Evolutionary conservation across 2,888 invertebrate species (phyloP).

Genomic region (Drosophila monieri): DNA sequence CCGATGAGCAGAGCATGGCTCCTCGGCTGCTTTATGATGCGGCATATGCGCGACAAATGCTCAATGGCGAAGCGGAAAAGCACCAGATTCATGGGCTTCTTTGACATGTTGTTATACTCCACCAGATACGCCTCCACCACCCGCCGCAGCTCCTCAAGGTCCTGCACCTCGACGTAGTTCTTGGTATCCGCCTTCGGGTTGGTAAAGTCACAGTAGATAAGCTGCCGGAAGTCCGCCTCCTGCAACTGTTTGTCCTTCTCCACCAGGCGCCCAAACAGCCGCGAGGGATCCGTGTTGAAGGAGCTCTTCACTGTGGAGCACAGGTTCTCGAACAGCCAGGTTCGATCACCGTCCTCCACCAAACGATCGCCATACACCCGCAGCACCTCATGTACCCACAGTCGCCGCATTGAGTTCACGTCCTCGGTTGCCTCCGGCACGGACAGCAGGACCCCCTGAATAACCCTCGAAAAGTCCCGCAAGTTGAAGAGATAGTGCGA

Average conservation of each 20-base stretch:
- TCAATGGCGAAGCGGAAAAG: slow-evolving; percentile 97
- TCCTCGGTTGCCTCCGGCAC: slow-evolving; percentile 96
- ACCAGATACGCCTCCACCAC: slow-evolving; percentile 95
- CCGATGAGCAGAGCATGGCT: slow-evolving; percentile 96
- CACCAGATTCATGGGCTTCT: slow-evolving; percentile 98
- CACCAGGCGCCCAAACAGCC: slow-evolving; percentile 89
- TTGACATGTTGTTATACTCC: slow-evolving; percentile 97
- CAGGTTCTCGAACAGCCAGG: slow-evolving; percentile 91
- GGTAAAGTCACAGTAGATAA: slow-evolving; percentile 97
- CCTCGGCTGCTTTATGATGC: slow-evolving; percentile 95
- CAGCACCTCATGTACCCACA: slow-evolving; percentile 97
- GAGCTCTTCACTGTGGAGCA: slow-evolving; percentile 86
- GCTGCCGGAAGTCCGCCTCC: slow-evolving; percentile 91
- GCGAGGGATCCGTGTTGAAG: slow-evolving; percentile 88
- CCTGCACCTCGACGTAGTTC: slow-evolving; percentile 94
- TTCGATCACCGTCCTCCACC: slow-evolving; percentile 91
- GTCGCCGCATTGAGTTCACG: slow-evolving; percentile 92
- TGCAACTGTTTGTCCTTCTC: slow-evolving; percentile 85
- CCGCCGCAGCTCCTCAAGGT: slow-evolving; percentile 90
- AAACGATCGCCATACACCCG: slow-evolving; percentile 97
- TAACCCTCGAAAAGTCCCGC: slow-evolving; percentile 96
- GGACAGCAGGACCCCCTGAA: slow-evolving; percentile 95
- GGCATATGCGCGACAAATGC: slow-evolving; percentile 95
- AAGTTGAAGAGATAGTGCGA: slow-evolving; percentile 98
- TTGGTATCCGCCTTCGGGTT: slow-evolving; percentile 96